A percentile compares a stretch with the other conserved stretches of the same genome.
phyloP scores from a whole-genome alignment of 2,113 vertebrate genomes.

The Indri indri region DNA sequence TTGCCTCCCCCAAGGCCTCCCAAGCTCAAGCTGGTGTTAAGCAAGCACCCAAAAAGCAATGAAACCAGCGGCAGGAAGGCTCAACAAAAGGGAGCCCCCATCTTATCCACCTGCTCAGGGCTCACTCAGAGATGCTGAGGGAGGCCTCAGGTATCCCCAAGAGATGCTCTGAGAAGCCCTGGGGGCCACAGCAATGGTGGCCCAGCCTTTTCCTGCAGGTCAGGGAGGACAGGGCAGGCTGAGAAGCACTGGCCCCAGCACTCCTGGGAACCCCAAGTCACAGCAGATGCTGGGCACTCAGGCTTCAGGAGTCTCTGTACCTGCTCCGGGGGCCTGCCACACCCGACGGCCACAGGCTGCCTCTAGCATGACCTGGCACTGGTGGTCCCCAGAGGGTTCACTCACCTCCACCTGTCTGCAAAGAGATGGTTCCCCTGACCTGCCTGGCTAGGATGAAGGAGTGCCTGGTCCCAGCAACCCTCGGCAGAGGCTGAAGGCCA shows the following conservation, averaged over 20 bases:
- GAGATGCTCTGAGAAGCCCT: neutral
- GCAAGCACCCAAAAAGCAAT: neutral
- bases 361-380: neutral
- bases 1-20: neutral
- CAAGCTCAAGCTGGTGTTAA: neutral
- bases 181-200: rapidly evolving
- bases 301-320: neutral
- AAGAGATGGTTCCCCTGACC: neutral
- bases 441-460: neutral
- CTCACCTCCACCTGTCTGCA: neutral
- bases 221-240: neutral
- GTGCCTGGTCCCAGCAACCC: too few species aligned
- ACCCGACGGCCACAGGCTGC: neutral
- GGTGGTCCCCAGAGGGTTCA: neutral
- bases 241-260: neutral
- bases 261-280: neutral
- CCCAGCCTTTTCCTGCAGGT: too few species aligned
- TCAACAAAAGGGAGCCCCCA: neutral
- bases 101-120: neutral
- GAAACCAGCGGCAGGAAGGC: neutral
- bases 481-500: neutral
- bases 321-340: neutral
- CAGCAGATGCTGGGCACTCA: neutral
- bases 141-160: neutral
- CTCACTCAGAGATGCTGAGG: neutral